These are phyloP conservation scores for Hypsopygia costalis DNA, from an alignment of 2,888 invertebrate species.

Conservation along the genomic window DNA sequence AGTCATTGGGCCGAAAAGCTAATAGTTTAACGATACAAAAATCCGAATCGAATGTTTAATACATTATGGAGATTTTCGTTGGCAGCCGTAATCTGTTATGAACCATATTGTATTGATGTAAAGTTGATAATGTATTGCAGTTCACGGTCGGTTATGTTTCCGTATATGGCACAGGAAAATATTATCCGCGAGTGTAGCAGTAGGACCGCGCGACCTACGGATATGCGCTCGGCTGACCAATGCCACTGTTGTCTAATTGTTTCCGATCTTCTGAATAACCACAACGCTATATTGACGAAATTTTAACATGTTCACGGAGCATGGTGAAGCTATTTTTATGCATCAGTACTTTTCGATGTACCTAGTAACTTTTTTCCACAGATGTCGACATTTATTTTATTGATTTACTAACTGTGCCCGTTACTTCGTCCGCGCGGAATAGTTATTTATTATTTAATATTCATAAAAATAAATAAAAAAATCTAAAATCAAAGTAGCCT, in stretches of 20 bases:
- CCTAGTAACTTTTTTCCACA: too few relatives aligned
- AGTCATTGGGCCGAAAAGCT: constrained; percentile 31
- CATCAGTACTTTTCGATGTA: constrained; percentile 33
- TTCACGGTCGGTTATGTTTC: constrained; percentile 22
- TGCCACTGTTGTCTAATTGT: constrained; percentile 76
- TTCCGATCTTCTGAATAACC: constrained; percentile 76
- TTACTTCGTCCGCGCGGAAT: too few relatives aligned
- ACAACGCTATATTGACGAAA: constrained; percentile 64
- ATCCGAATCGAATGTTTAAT: constrained; percentile 19
- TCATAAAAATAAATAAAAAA: too few relatives aligned
- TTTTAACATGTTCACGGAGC: constrained; percentile 55
- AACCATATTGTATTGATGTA: not conserved
- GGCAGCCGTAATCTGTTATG: not conserved
- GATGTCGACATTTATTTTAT: too few relatives aligned
- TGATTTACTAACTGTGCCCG: too few relatives aligned
- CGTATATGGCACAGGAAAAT: constrained; percentile 36
- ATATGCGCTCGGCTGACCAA: constrained; percentile 74
- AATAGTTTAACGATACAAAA: constrained; percentile 34
- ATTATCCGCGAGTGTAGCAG: constrained; percentile 57
- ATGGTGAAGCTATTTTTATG: constrained; percentile 49
- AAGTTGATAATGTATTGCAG: constrained; percentile 19
- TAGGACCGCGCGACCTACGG: constrained; percentile 59
- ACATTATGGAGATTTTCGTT: constrained; percentile 1
- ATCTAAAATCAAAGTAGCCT: too few relatives aligned
- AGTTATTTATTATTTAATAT: too few relatives aligned